phyloP scores from a whole-genome alignment of 1,140 invertebrate genomes.

The Drosophila tani region DNA sequence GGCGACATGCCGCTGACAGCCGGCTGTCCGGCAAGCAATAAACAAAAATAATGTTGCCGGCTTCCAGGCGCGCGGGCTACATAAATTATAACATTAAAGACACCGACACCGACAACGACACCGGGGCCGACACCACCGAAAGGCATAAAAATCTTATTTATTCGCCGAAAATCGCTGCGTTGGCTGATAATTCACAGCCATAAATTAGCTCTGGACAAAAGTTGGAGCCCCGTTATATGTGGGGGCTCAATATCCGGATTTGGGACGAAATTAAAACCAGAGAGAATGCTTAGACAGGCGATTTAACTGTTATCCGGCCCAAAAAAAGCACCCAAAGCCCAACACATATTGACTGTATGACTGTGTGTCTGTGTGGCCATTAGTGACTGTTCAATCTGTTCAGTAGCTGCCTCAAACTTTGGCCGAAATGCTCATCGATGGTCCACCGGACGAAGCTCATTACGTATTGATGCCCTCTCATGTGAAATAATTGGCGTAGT shows the following conservation, averaged over 20 bases:
- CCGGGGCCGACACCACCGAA: constrained; percentile 27
- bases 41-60: constrained; percentile 65
- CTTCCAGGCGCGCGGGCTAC: constrained; percentile 53
- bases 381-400: constrained; percentile 61
- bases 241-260: constrained; percentile 19
- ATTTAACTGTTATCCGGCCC: constrained; percentile 21
- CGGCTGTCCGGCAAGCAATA: constrained; percentile 58
- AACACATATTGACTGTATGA: background rate
- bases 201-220: constrained; percentile 65
- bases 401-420: constrained; percentile 49
- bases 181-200: constrained; percentile 65
- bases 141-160: constrained; percentile 68
- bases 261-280: constrained; percentile 69
- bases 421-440: constrained; percentile 19
- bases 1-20: constrained; percentile 54
- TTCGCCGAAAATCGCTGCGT: constrained; percentile 69
- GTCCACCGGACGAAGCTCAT: constrained; percentile 54
- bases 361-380: constrained; percentile 7
- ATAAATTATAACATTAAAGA: constrained; percentile 78
- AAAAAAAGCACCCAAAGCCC: background rate
- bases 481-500: constrained; percentile 77
- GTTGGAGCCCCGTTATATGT: constrained; percentile 29
- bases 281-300: constrained; percentile 30
- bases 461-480: constrained; percentile 74
- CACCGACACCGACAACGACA: constrained; percentile 13